These are phyloP conservation scores for Danio choprae DNA, from an alignment of 2,797 vertebrate genomes.

Conservation along the genomic window DNA sequence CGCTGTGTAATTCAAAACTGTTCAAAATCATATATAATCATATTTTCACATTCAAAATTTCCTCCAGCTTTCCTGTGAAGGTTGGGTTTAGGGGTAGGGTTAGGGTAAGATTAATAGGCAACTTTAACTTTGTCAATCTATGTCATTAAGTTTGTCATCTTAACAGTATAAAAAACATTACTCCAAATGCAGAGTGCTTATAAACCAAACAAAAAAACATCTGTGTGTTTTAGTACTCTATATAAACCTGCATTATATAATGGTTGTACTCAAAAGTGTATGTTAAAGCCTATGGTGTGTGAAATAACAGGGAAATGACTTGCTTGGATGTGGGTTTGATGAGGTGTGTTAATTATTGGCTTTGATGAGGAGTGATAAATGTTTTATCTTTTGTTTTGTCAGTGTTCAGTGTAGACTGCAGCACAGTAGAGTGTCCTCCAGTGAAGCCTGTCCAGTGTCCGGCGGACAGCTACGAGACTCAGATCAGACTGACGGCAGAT, in stretches of 20 bases:
- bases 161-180: too few relatives aligned
- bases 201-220: too few relatives aligned
- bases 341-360: slow-evolving; percentile 23
- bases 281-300: slow-evolving; percentile 4
- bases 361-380: slow-evolving; percentile 32
- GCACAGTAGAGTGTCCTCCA: slow-evolving; percentile 88
- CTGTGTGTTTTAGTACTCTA: too few relatives aligned
- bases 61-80: too few relatives aligned
- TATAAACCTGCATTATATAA: slow-evolving; percentile 5
- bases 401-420: slow-evolving; percentile 92
- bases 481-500: slow-evolving; percentile 87
- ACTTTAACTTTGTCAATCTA: too few relatives aligned
- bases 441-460: slow-evolving; percentile 87
- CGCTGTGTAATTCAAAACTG: too few relatives aligned
- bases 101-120: too few relatives aligned
- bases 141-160: too few relatives aligned
- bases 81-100: too few relatives aligned
- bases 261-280: neutral
- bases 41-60: too few relatives aligned
- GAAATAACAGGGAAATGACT: slow-evolving; percentile 36
- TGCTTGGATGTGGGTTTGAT: slow-evolving; percentile 40
- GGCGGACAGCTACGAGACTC: slow-evolving; percentile 88
- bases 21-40: too few relatives aligned
- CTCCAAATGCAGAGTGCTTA: too few relatives aligned
- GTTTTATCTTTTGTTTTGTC: slow-evolving; percentile 43